Base-by-base conservation (phyloP, 2,797 vertebrate species). In the Coendou prehensilis region DNA sequence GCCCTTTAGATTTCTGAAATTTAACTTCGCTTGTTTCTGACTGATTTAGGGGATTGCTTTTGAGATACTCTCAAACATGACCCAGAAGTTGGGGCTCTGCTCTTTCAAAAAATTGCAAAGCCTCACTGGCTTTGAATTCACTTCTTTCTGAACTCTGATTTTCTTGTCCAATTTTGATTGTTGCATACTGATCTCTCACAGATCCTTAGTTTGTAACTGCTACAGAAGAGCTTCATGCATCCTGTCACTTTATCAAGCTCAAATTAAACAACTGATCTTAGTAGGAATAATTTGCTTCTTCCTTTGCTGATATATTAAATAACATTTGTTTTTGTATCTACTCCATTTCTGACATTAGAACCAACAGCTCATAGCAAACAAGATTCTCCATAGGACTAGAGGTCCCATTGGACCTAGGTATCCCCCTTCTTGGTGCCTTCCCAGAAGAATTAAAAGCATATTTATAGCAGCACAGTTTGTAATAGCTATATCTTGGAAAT, bases 241-340 rank as follows among this genome's bases (percentile, higher is more conserved):
- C 82, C 57, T 80, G 76, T 4, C n/a, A 79, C 6, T 67, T 89
- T 82, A 83, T 41, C 10, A 89, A 94, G 6, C 6, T 93, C 63
- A 92, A 63, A 97, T 93, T 89, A 93, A 93, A 83, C 45, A 89
- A 90, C 4, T 54, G 23, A 89, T 18, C 28, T 89, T 79, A 73
- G 30, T 47, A 89, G 47, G 14, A 83, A 80, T 79, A 78, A 37
- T 96, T 84, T 96, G 73, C 26, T 91, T 56, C 50, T 78, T 96
- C 75, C 41, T 69, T 83, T 56, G 61, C 50, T 96, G 76, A 61
- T 67, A 37, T 47, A 64, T 79, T 69, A 87, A 33, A 41, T 81
- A 93, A 56, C 18, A 85, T 92, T 85, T 80, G 79, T 83, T 94
- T 75, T 37, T 37, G 15, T 47, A 11, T 64, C 11, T 47, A 86